Conservation (phyloP, 2,113 vertebrate genomes). For the Talpa occidentalis region DNA sequence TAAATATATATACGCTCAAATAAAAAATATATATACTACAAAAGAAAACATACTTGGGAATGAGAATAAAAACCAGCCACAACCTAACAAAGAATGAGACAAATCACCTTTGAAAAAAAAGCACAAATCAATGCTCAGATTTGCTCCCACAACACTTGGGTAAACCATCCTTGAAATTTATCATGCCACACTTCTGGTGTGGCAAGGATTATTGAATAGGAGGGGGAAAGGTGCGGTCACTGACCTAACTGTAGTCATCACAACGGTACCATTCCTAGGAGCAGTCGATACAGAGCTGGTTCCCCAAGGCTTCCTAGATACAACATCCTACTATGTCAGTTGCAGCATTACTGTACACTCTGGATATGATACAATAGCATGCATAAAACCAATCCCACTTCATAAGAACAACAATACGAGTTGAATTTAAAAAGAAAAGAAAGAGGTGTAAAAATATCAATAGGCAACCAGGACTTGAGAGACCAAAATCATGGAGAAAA, state of each 20-base stretch:
- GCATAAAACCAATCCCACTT: neutral
- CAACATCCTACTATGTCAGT: neutral
- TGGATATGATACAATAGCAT: neutral
- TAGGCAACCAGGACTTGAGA: neutral
- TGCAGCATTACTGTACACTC: neutral
- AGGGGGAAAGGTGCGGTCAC: neutral
- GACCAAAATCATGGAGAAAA: neutral
- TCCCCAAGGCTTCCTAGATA: neutral
- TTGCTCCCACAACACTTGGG: neutral
- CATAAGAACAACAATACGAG: neutral
- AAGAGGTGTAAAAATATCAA: neutral
- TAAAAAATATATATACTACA: neutral
- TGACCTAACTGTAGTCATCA: neutral
- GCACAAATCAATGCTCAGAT: neutral
- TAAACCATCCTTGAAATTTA: neutral
- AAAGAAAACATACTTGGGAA: slow-evolving; percentile 18
- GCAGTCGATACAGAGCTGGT: neutral
- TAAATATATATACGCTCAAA: neutral
- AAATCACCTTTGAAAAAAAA: neutral
- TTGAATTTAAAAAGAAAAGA: neutral
- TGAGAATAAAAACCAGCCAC: neutral
- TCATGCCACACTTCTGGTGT: no score
- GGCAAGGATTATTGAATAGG: neutral
- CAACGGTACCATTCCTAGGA: no score
- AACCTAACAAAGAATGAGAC: neutral